Base-by-base conservation (phyloP, 2,797 vertebrate genomes). In the Coccyzus lansbergi region DNA sequence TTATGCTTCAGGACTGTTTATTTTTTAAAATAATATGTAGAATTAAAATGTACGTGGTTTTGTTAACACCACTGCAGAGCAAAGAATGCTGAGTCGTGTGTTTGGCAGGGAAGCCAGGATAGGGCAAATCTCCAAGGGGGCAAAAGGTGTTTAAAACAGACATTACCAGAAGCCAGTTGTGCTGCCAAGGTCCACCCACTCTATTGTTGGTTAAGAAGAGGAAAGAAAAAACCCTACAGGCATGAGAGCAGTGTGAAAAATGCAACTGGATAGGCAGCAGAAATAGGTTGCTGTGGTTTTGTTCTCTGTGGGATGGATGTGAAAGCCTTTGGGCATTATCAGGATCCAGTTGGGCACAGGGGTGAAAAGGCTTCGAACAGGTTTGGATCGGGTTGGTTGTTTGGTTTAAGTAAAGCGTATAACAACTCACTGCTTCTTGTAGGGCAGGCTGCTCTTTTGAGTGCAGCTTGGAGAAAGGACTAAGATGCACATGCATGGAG, bases 401-500 rank as follows among this genome's bases (percentile, higher is more conserved):
- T 49, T 34, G 26, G 29, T 20, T 71, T 49, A 48, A 28, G 70
- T 48, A 31, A 59, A 52, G 13, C 15, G 13, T 6, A 60, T 22
- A 74, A 18, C 16, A 24, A 22, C 36, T 59, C n/a, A 2, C 12
- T 17, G 31, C 49, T 75, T 13, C 22, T 60, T 5, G 28, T 1
- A 6, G 63, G 28, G 38, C 48, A 25, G 65, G 2, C 12, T 1
- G 9, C 64, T 25, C 33, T 9, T 22, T 48, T 6, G 29, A 25
- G 7, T 1, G 9, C 1, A 0, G n/a, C 55, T 10, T 21, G 67
- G 29, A 16, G 18, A 31, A 15, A 7, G 28, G 33, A 2, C 42
- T 25, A 7, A 31, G 36, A 20, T 20, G 22, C 4, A 2, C 26
- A 3, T 5, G 1, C 6, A 0, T 3, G 33, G 26, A 19, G 33